A percentile compares a stretch with the other conserved stretches of the same genome.
Conservation (phyloP, 2,113 vertebrate genomes). For the Circaetus gallicus region DNA sequence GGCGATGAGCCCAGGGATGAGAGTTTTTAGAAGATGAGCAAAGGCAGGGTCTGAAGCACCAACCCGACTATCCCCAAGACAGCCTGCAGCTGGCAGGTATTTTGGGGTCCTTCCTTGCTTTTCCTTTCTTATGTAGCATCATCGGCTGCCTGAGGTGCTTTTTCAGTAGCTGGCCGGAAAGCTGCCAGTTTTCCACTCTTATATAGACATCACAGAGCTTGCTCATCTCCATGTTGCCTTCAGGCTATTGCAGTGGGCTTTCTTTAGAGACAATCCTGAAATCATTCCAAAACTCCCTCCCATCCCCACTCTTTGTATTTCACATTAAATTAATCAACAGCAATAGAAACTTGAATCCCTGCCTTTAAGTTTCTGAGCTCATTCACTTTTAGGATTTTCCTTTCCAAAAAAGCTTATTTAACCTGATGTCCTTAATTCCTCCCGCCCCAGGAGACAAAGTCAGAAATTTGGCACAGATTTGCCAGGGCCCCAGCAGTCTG, state of each 20-base stretch:
- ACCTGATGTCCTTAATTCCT: background rate
- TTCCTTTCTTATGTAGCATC: background rate
- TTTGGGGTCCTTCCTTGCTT: background rate
- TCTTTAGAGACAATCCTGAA: background rate
- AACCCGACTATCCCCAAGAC: no score
- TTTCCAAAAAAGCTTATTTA: background rate
- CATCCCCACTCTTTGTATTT: background rate
- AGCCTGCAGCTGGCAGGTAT: background rate
- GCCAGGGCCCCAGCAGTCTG: background rate
- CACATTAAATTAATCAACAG: background rate
- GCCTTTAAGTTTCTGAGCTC: background rate
- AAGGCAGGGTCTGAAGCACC: background rate
- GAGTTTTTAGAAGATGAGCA: background rate
- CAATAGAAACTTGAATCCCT: background rate
- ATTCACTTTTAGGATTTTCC: background rate
- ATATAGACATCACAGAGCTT: background rate
- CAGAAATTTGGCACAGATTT: background rate
- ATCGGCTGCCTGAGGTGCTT: background rate
- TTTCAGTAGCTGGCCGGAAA: background rate
- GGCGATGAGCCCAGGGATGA: background rate
- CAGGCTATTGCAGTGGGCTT: background rate
- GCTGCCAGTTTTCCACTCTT: background rate
- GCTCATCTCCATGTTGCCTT: background rate
- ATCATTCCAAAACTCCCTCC: background rate
- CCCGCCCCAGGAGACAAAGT: accelerated